Evolutionary conservation across 1,140 invertebrate genomes (phyloP).

Genomic region (Bombus superbus): DNA sequence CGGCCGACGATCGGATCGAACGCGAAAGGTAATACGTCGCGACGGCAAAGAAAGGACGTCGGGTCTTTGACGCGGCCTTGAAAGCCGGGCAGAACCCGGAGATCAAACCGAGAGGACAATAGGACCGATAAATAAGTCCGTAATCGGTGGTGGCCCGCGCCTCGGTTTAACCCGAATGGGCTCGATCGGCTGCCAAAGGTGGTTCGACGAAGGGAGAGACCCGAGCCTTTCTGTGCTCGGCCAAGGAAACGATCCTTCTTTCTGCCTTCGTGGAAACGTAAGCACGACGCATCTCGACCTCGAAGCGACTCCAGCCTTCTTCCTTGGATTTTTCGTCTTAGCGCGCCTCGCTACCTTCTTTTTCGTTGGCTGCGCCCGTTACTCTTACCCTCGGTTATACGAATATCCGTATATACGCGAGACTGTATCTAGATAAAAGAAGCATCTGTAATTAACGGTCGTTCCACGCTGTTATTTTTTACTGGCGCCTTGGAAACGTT

Average conservation of each 20-base stretch:
- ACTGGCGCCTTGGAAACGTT: not conserved
- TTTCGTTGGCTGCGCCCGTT: conserved; percentile 12
- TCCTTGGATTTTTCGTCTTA: conserved; percentile 18
- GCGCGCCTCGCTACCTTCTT: conserved; percentile 1
- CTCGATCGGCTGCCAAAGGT: conserved; percentile 60
- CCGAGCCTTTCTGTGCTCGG: not conserved
- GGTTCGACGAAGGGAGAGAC: conserved; percentile 10
- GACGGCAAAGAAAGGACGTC: conserved; percentile 52
- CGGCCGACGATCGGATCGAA: conserved; percentile 46
- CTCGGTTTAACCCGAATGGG: conserved; percentile 41
- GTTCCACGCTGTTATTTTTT: conserved; percentile 3
- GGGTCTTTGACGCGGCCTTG: conserved; percentile 41
- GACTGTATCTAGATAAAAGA: conserved; percentile 30
- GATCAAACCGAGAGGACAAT: conserved; percentile 55
- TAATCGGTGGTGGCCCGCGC: conserved; percentile 63
- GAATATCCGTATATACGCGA: conserved; percentile 32
- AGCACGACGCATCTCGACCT: conserved; percentile 33
- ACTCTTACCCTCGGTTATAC: conserved; percentile 6
- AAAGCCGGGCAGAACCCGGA: not conserved
- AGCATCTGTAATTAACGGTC: conserved; percentile 58
- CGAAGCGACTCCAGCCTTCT: conserved; percentile 29
- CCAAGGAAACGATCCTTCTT: conserved; percentile 41
- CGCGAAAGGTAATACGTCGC: conserved; percentile 63
- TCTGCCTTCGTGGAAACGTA: not conserved
- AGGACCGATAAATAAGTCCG: conserved; percentile 70